These are phyloP conservation scores for Campopleginae sp. DNA, from an alignment of 2,888 invertebrate genomes.

Conservation along the genomic window DNA sequence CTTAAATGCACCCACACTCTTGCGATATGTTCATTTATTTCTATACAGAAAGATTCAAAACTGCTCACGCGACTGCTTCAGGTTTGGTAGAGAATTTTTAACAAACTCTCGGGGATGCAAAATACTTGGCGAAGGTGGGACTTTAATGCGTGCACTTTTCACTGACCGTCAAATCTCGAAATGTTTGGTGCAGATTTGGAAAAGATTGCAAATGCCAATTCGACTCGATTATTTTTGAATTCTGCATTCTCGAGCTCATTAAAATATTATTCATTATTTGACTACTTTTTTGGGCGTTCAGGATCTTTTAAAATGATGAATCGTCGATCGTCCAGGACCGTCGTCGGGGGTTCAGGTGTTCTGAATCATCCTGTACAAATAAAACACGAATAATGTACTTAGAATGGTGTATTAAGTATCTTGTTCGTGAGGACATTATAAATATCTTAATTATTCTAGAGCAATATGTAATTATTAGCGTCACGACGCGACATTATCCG, in stretches of 20 bases:
- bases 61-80: neutral
- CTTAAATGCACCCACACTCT: conserved; percentile 44
- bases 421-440: conserved; percentile 60
- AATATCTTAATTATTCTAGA: conserved; percentile 67
- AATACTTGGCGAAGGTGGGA: no score
- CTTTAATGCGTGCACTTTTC: neutral
- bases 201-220: neutral
- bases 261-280: neutral
- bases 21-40: conserved; percentile 32
- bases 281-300: neutral
- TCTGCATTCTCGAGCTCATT: neutral
- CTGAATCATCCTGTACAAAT: conserved; percentile 24
- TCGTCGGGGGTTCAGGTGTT: neutral
- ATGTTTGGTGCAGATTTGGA: neutral
- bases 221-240: neutral
- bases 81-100: neutral
- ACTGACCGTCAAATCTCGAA: neutral
- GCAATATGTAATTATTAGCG: conserved; percentile 63
- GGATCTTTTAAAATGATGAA: neutral
- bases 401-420: conserved; percentile 54
- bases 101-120: no score
- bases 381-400: conserved; percentile 28
- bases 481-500: conserved; percentile 54
- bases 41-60: conserved; percentile 1
- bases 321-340: neutral